Percentiles rank a stretch among this genome's conserved stretches.
Conservation (phyloP, 2,888 invertebrate species). For the Sphaeridia pumilis region DNA sequence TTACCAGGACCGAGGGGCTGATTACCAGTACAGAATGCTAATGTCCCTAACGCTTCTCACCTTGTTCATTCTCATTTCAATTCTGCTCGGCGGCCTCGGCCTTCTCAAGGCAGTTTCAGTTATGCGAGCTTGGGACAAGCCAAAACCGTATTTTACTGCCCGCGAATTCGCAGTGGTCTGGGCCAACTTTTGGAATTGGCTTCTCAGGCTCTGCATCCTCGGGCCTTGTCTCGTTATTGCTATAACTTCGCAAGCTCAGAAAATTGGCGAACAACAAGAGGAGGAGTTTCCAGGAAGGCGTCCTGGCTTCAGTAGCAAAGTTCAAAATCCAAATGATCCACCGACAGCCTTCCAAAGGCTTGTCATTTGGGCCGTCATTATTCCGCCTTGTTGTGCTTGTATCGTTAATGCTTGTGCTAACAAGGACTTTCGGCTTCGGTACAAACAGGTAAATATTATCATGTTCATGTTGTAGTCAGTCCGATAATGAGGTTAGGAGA, state of each 20-base stretch:
- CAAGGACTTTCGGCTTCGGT: slow-evolving; percentile 57
- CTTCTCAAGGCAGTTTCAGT: slow-evolving; percentile 33
- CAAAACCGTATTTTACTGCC: slow-evolving; percentile 31
- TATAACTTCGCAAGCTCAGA: slow-evolving; percentile 22
- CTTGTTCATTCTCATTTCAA: slow-evolving; percentile 22
- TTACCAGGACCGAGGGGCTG: too few relatives aligned
- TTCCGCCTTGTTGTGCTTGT: slow-evolving; percentile 31
- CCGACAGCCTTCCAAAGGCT: slow-evolving; percentile 31
- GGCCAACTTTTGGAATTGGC: slow-evolving; percentile 34
- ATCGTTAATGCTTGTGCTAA: slow-evolving; percentile 44
- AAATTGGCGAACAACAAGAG: slow-evolving; percentile 6
- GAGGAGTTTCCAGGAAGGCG: too few relatives aligned
- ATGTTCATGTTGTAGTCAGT: too few relatives aligned
- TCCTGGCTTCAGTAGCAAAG: too few relatives aligned
- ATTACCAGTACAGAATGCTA: slow-evolving; percentile 23
- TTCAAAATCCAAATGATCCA: too few relatives aligned
- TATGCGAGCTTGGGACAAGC: slow-evolving; percentile 31
- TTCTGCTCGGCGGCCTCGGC: slow-evolving; percentile 31
- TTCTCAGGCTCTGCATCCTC: slow-evolving; percentile 30
- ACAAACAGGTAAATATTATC: too few relatives aligned
- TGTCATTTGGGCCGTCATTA: slow-evolving; percentile 32
- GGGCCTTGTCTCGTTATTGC: slow-evolving; percentile 28
- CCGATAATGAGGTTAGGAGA: too few relatives aligned
- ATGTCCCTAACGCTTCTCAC: slow-evolving; percentile 26
- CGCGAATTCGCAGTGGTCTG: slow-evolving; percentile 34